These are phyloP conservation scores for Erebia aethiops DNA, from an alignment of 2,888 invertebrate species.

Conservation along the genomic window DNA sequence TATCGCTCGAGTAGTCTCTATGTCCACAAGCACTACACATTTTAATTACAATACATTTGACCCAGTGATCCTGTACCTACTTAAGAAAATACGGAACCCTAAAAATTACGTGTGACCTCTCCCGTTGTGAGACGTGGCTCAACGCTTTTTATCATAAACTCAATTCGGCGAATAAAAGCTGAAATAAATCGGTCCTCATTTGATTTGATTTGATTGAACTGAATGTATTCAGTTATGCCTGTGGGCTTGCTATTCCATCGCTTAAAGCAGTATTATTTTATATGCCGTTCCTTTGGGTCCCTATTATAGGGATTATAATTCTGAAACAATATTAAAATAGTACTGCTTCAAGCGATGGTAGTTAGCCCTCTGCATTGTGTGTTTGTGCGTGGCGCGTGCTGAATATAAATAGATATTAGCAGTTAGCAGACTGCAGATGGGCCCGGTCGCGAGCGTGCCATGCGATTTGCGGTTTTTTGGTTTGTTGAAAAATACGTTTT, in stretches of 20 bases:
- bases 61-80: not conserved
- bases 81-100: too few species aligned
- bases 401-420: constrained; percentile 24
- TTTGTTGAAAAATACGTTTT: not conserved
- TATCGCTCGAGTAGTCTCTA: too few species aligned
- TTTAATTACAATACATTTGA: not conserved
- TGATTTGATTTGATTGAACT: too few species aligned
- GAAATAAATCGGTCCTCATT: constrained; percentile 41
- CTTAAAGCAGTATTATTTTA: too few species aligned
- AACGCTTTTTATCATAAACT: constrained; percentile 28
- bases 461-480: not conserved
- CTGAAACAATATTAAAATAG: too few species aligned
- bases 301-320: too few species aligned
- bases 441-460: not conserved
- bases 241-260: too few species aligned
- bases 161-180: constrained; percentile 43
- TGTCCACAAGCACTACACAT: too few species aligned
- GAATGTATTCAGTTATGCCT: constrained; percentile 15
- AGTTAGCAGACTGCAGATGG: too few species aligned
- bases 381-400: constrained; percentile 18
- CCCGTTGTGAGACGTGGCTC: not conserved
- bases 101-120: too few species aligned
- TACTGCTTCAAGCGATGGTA: too few species aligned
- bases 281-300: too few species aligned
- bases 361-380: constrained; percentile 19